Evolutionary conservation across 1,140 invertebrate species (phyloP).

Genomic region (Ooceraea biroi): DNA sequence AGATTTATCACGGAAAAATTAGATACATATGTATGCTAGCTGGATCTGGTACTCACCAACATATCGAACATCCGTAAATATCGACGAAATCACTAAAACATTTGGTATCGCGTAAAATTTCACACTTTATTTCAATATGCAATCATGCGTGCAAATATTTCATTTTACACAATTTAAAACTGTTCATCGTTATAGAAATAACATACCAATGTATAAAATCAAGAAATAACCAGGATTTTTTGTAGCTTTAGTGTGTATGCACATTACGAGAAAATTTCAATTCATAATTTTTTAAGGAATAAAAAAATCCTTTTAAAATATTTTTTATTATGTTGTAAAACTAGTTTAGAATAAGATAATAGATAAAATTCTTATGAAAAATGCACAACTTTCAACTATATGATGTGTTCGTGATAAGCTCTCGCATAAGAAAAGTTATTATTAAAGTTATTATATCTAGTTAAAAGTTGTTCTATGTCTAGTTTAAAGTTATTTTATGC

Average conservation of each 20-base stretch:
- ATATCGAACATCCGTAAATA: neutral
- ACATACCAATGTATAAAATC: no score
- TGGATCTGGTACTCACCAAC: conserved; percentile 31
- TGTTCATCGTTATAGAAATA: conserved; percentile 2
- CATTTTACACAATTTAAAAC: neutral
- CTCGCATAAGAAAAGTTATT: neutral
- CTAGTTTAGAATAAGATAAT: neutral
- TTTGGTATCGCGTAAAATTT: conserved; percentile 35
- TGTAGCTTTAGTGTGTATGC: conserved; percentile 7
- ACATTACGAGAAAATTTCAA: no score
- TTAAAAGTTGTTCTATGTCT: no score
- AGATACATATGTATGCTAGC: neutral
- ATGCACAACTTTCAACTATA: neutral
- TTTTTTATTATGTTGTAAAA: neutral
- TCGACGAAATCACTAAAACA: conserved; percentile 1
- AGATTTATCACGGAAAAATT: neutral
- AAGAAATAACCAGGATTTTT: neutral
- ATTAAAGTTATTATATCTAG: no score
- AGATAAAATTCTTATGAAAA: neutral
- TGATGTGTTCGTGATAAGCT: neutral
- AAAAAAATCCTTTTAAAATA: no score
- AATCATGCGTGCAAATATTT: neutral
- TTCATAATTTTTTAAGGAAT: no score
- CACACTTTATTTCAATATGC: neutral
- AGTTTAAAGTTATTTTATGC: no score